Evolutionary conservation across 2,113 vertebrate species (phyloP).

Genomic region (Eurystomus gularis): DNA sequence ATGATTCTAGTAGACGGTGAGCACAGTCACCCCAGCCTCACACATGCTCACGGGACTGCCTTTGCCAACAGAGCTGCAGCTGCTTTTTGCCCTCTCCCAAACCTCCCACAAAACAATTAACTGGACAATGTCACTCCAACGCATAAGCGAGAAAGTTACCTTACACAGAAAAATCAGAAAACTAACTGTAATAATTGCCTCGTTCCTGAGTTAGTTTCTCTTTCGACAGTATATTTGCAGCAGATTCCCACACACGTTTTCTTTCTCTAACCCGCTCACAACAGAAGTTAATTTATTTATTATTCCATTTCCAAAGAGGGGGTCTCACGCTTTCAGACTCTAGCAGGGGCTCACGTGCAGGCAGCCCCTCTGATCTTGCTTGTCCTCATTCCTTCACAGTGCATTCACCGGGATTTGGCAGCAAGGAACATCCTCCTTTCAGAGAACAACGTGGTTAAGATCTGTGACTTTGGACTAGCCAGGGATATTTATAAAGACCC

Average conservation of each 20-base stretch:
- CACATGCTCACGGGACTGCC: background rate
- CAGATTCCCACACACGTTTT: background rate
- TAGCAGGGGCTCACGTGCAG: background rate
- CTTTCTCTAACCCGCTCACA: background rate
- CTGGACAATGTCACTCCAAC: background rate
- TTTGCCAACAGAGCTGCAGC: background rate
- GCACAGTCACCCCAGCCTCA: background rate
- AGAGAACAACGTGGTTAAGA: slow-evolving; percentile 95
- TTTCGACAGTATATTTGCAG: background rate
- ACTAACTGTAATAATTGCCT: background rate
- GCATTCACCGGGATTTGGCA: slow-evolving; percentile 91
- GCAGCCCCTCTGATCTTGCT: background rate
- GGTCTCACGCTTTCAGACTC: background rate
- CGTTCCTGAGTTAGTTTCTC: background rate
- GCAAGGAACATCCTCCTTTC: slow-evolving; percentile 92
- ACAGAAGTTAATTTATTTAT: background rate
- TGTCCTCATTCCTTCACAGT: slow-evolving; percentile 69
- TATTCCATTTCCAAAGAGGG: background rate
- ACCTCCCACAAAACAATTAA: background rate
- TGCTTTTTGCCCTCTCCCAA: background rate
- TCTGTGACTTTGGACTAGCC: slow-evolving; percentile 93
- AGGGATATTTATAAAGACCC: slow-evolving; percentile 94
- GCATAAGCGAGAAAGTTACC: background rate
- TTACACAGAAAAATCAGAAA: background rate
- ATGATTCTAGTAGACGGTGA: too few species aligned